Evolutionary conservation across 1,140 invertebrate genomes (phyloP), one percentile per base, ranked within the genome.

Genomic region (Psix sp.): DNA sequence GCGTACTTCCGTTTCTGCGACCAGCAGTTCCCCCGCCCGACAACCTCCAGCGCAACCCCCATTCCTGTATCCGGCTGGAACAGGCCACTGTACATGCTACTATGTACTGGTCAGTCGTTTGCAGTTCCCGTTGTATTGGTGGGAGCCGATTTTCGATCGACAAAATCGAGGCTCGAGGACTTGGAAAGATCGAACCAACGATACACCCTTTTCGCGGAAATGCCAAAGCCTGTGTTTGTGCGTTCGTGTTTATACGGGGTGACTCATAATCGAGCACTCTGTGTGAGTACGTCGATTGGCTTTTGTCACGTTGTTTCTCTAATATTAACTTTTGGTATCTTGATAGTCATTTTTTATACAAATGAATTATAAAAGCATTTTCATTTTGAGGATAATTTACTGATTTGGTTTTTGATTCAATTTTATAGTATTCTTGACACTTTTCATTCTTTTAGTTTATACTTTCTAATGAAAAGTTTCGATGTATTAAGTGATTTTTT

Each of bases 1-100:
- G 77, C 79, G 76, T 79, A 80, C 81, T 82, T 82, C 81, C 81
- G 81, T 68, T 63, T 60, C 46, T 18, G 42, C 43, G 13, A n/a
- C 18, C 33, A 2, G 20, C 16, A 10, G 33, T 10, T 6, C 11
- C 15, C 24, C 5, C 48, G 0, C 6, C 35, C 6, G 15, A 9
- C 14, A 7, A 3, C 5, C 14, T 1, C 15, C 11, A 10, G 4
- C 14, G 13, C n/a, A 2, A 66, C 57, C 62, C 73, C 54, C 67
- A 67, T 45, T 54, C 65, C 51, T 46, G 49, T 48, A 39, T 67
- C 59, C 56, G 35, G 14, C 16, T 18, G 24, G 6, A 20, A 48
- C 45, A 36, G 45, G 31, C 45, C 16, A 4, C 35, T 26, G 26
- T 51, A 62, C 46, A 36, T 6, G 38, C n/a, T 33, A 33, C 29